Base-by-base conservation (phyloP, 2,888 invertebrate species). In the Epistrophella euchroma region DNA sequence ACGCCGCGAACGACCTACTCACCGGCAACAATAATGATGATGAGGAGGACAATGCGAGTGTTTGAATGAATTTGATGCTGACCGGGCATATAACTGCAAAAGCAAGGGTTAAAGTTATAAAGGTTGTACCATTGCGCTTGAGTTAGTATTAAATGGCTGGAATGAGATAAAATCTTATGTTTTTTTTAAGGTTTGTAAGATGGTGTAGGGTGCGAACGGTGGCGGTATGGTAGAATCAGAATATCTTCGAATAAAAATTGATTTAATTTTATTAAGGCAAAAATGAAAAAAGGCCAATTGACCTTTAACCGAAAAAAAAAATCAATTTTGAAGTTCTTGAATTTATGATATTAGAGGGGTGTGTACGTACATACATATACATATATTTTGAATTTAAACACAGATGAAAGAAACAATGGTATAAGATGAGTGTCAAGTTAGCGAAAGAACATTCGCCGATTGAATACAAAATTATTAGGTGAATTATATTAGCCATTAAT, bases 201-300 rank as follows among this genome's bases (percentile, higher is more conserved):
- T 28, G 28, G 4, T 2, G 15, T 6, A 0, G 6, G 0, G 19
- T n/a, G n/a, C n/a, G n/a, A n/a, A 19, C 13, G 22, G 22, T 3
- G 25, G 5, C 19, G 28, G 2, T 4, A 28, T 13, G 11, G 15
- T 35, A 17, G 58, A 77, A 78, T 83, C 83, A 74, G 60, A 43
- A 60, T 55, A 56, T 58, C 56, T n/a, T 19, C 3, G 15, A 60
- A 43, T 47, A 55, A 76, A 73, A 73, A 85, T 81, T 85, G 81
- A 85, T 81, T 81, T 81, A 85, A 81, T 85, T 85, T 85, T 72
- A 64, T 43, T 68, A 81, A 43, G 47, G 11, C 15, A 19, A 37
- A n/a, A 4, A 4, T 1, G 43, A 56, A 68, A 68, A 56, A 80
- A 28, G 76, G 68, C 6, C 22, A 35, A 22, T 1, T 17, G n/a